Evolutionary conservation across 2,888 invertebrate genomes (phyloP).

Genomic region (Oscheius sp.): DNA sequence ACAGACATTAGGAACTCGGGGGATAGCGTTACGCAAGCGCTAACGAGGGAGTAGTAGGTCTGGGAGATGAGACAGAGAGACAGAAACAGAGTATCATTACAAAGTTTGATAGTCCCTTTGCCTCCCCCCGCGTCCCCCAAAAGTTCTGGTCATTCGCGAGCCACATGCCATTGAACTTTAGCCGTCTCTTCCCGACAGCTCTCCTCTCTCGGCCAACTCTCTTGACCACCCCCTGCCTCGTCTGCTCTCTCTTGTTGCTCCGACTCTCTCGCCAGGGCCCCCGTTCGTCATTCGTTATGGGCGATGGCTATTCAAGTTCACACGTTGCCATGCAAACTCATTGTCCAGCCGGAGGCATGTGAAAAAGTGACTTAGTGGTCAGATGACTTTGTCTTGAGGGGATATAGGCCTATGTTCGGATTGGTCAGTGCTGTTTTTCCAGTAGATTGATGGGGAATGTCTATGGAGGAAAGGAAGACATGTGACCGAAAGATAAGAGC

Average conservation of each 20-base stretch:
- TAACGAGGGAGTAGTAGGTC: neutral
- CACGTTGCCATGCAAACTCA: conserved; percentile 1
- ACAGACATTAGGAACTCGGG: neutral
- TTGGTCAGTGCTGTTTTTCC: too few species aligned
- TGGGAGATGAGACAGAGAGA: neutral
- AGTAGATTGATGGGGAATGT: too few species aligned
- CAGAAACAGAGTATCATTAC: neutral
- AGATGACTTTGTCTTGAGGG: too few species aligned
- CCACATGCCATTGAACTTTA: conserved; percentile 32
- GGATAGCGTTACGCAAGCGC: neutral
- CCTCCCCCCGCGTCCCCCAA: conserved; percentile 30
- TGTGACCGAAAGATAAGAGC: too few species aligned
- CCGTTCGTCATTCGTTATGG: conserved; percentile 23
- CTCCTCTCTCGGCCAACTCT: conserved; percentile 25
- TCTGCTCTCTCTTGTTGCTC: conserved; percentile 23
- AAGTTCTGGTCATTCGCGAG: conserved; percentile 2
- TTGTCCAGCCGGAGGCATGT: too few species aligned
- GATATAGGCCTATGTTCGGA: too few species aligned
- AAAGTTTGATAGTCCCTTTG: conserved; percentile 33
- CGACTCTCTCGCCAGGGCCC: conserved; percentile 14
- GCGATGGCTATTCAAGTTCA: conserved; percentile 30
- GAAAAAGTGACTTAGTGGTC: too few species aligned
- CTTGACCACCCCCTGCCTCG: conserved; percentile 17
- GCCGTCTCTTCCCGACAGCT: conserved; percentile 5
- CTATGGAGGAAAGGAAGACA: too few species aligned